These are phyloP conservation scores for Brachionus rubens DNA, from an alignment of 1,140 invertebrate species.

Conservation along the genomic window DNA sequence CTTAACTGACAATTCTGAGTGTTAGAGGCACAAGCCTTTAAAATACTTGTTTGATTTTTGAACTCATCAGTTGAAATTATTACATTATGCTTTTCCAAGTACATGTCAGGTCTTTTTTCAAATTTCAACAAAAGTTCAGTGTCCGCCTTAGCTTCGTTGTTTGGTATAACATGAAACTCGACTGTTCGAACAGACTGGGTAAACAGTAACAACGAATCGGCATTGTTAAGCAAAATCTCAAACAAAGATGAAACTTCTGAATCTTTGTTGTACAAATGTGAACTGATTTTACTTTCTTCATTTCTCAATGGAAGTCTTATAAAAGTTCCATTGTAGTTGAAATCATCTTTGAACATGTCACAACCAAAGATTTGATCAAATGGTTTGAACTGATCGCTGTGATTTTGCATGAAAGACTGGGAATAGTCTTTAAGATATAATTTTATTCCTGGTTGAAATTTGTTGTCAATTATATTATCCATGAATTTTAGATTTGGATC, in stretches of 20 bases:
- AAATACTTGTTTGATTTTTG: background rate
- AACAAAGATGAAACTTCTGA: constrained; percentile 51
- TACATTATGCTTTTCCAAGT: background rate
- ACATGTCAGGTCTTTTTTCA: constrained; percentile 2
- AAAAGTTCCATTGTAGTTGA: constrained; percentile 52
- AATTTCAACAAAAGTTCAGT: background rate
- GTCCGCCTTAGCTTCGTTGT: background rate
- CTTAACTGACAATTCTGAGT: background rate
- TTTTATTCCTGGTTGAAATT: constrained; percentile 51
- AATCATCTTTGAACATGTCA: constrained; percentile 48
- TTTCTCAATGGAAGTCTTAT: constrained; percentile 53
- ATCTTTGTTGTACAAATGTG: constrained; percentile 49
- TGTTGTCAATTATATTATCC: constrained; percentile 23
- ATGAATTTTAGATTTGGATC: constrained; percentile 31
- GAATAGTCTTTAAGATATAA: constrained; percentile 49
- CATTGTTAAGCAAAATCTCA: constrained; percentile 49
- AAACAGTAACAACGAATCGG: constrained; percentile 53
- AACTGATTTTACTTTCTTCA: constrained; percentile 52
- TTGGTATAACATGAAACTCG: constrained; percentile 51
- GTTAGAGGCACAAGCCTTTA: background rate
- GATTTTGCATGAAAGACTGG: constrained; percentile 47
- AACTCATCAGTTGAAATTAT: background rate
- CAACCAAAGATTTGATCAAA: constrained; percentile 53
- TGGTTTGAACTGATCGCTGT: constrained; percentile 52
- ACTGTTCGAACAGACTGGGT: constrained; percentile 54